phyloP scores from a whole-genome alignment of 2,113 vertebrate genomes.

The Potamarius usumacintae region DNA sequence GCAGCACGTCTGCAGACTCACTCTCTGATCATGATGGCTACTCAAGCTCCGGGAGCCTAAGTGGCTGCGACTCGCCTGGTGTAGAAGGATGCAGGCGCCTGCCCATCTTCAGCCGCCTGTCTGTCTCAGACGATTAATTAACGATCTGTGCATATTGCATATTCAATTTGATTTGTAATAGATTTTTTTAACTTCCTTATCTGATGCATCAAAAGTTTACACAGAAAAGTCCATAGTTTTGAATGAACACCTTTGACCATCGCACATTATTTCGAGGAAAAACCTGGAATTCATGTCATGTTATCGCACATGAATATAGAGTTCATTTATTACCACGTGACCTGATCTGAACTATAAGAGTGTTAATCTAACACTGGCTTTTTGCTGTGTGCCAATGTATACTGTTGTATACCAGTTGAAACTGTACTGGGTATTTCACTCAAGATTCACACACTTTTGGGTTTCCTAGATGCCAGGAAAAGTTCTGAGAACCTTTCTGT shows the following conservation, averaged over 20 bases:
- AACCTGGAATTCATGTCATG: not conserved
- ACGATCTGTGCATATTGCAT: slow-evolving; percentile 77
- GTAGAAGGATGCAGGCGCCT: slow-evolving; percentile 65
- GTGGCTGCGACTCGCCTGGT: slow-evolving; percentile 72
- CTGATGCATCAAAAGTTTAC: slow-evolving; percentile 34
- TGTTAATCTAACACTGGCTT: slow-evolving; percentile 17
- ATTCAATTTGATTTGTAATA: slow-evolving; percentile 61
- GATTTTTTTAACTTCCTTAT: not conserved
- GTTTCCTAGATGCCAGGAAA: slow-evolving; percentile 45
- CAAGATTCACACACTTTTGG: slow-evolving; percentile 41
- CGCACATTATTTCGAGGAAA: not conserved
- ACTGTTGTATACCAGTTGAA: slow-evolving; percentile 76
- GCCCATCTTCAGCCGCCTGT: slow-evolving; percentile 81
- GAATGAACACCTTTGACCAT: not conserved
- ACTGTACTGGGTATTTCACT: slow-evolving; percentile 54
- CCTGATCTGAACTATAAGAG: not conserved
- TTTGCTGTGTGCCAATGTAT: slow-evolving; percentile 61
- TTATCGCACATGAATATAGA: no score
- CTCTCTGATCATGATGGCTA: slow-evolving; percentile 78
- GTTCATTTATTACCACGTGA: not conserved
- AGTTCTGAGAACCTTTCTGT: slow-evolving; percentile 58
- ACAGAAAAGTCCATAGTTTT: not conserved
- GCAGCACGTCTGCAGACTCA: slow-evolving; percentile 72
- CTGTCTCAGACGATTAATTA: slow-evolving; percentile 71
- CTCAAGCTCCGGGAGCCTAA: slow-evolving; percentile 73